These are phyloP conservation scores for Cuculus canorus DNA, from an alignment of 2,797 vertebrate genomes.

Conservation along the genomic window DNA sequence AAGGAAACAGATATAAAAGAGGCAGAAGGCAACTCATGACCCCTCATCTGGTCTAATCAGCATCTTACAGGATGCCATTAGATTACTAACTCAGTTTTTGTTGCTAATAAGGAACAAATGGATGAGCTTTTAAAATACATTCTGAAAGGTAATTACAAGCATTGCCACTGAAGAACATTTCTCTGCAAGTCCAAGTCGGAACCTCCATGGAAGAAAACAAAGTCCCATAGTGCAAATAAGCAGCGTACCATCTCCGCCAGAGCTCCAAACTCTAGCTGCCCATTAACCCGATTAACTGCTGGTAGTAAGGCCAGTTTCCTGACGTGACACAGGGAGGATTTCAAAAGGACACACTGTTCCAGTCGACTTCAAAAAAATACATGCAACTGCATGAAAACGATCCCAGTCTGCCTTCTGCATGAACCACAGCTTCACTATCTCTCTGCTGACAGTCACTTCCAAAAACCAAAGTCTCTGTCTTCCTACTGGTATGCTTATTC, in stretches of 20 bases:
- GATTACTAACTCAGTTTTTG: not conserved
- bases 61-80: not conserved
- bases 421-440: not conserved
- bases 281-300: not conserved
- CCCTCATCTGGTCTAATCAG: not conserved
- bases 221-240: not conserved
- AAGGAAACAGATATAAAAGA: not conserved
- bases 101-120: not conserved
- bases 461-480: constrained; percentile 44
- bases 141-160: not conserved
- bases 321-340: not conserved
- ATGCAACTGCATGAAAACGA: not conserved
- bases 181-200: not conserved
- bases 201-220: not conserved
- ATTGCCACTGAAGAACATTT: not conserved
- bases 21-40: not conserved
- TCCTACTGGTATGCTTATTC: not conserved
- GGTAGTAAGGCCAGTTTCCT: not conserved
- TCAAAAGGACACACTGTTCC: not conserved
- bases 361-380: not conserved
- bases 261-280: not conserved
- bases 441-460: not conserved
- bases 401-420: not conserved
- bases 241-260: not conserved
- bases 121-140: not conserved